phyloP scores from a whole-genome alignment of 2,888 invertebrate species.

The Seladonia tumulorum region DNA sequence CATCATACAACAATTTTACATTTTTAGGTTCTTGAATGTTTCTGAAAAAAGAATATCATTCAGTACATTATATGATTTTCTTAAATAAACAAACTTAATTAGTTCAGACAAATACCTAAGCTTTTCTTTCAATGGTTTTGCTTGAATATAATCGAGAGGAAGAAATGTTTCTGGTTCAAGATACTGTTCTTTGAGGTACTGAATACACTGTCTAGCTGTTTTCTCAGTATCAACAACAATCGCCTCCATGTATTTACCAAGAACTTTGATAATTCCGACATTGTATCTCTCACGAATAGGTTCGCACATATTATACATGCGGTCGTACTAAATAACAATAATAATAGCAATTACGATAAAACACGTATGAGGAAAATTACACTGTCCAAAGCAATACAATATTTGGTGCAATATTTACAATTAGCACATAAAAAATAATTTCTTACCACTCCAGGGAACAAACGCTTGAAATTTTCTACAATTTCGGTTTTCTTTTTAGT shows the following conservation, averaged over 20 bases:
- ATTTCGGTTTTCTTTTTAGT: constrained; percentile 98
- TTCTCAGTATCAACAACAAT: constrained; percentile 99
- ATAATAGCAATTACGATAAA: constrained; percentile 30
- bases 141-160: constrained; percentile 97
- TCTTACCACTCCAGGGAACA: constrained; percentile 96
- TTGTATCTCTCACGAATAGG: constrained; percentile 99
- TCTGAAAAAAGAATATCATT: constrained; percentile 84
- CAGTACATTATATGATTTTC: background rate
- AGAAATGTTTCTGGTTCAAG: constrained; percentile 99
- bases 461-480: constrained; percentile 97
- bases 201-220: constrained; percentile 97
- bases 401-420: too few relatives aligned
- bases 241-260: constrained; percentile 99
- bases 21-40: constrained; percentile 97
- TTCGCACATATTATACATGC: constrained; percentile 99
- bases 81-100: background rate
- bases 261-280: constrained; percentile 98
- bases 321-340: constrained; percentile 90
- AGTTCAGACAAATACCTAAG: constrained; percentile 86
- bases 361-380: background rate
- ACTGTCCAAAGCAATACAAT: background rate
- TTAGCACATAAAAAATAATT: too few relatives aligned
- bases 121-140: constrained; percentile 96
- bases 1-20: constrained; percentile 98
- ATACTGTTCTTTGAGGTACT: constrained; percentile 98